phyloP scores from a whole-genome alignment of 2,113 vertebrate species.

The Lathamus discolor region DNA sequence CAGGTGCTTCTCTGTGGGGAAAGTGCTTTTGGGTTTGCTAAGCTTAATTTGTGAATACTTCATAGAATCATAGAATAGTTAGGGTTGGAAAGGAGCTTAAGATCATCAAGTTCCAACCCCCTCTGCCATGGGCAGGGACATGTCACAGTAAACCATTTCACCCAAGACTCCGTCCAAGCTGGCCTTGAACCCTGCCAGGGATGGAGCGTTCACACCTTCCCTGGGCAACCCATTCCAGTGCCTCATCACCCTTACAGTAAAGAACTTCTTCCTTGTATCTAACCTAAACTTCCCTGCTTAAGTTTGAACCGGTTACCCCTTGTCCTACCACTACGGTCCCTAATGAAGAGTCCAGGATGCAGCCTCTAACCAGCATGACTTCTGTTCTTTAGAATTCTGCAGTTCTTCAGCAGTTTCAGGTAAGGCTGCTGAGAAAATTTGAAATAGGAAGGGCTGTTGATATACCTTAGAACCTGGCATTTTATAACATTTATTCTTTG shows the following conservation, averaged over 20 bases:
- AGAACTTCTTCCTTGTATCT: background rate
- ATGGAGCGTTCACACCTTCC: background rate
- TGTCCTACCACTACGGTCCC: background rate
- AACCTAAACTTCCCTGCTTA: background rate
- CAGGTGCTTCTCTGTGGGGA: background rate
- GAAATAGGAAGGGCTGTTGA: background rate
- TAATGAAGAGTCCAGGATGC: background rate
- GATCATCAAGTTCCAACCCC: background rate
- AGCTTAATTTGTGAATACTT: background rate
- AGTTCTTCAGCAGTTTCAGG: background rate
- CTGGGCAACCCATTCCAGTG: background rate
- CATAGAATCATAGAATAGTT: background rate
- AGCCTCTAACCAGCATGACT: background rate
- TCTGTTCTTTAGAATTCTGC: background rate
- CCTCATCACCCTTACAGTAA: background rate
- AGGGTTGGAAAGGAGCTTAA: background rate
- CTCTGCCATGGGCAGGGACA: background rate
- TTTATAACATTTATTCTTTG: background rate
- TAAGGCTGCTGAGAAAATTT: background rate
- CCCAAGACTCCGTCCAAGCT: background rate
- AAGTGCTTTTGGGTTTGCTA: background rate
- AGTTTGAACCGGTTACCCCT: background rate
- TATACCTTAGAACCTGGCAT: background rate
- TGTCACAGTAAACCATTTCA: background rate
- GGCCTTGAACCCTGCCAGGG: background rate